Conservation (phyloP, 2,888 invertebrate genomes). For the Tiliacea citrago region DNA sequence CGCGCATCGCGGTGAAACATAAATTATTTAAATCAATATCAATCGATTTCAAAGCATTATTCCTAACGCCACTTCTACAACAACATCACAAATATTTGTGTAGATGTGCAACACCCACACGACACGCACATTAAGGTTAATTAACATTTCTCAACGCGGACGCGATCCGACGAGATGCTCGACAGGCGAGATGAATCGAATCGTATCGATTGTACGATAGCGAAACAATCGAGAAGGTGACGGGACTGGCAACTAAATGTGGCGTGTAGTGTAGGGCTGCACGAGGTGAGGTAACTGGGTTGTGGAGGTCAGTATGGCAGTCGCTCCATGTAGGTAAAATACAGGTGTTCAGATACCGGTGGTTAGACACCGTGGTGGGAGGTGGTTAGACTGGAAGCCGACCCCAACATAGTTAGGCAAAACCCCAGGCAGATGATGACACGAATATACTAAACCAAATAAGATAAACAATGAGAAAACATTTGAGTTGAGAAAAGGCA, state of each 20-base stretch:
- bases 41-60: conserved; percentile 34
- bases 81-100: conserved; percentile 35
- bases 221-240: conserved; percentile 47
- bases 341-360: too few relatives aligned
- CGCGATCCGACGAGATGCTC: conserved; percentile 33
- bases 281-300: too few relatives aligned
- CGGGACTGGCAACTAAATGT: conserved; percentile 27
- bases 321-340: too few relatives aligned
- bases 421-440: too few relatives aligned
- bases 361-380: too few relatives aligned
- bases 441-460: too few relatives aligned
- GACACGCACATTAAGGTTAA: conserved; percentile 53
- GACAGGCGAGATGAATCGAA: conserved; percentile 54
- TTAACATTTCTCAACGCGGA: conserved; percentile 54
- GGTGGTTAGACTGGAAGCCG: too few relatives aligned
- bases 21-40: conserved; percentile 27
- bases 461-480: too few relatives aligned
- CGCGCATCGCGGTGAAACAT: background rate
- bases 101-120: conserved; percentile 51
- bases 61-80: conserved; percentile 23
- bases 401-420: too few relatives aligned
- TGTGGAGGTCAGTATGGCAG: too few relatives aligned
- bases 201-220: conserved; percentile 48
- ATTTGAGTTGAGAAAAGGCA: too few relatives aligned
- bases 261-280: conserved; percentile 21